These are phyloP conservation scores for Ivindomyrus marchei DNA, from an alignment of 2,113 vertebrate species.

Conservation along the genomic window DNA sequence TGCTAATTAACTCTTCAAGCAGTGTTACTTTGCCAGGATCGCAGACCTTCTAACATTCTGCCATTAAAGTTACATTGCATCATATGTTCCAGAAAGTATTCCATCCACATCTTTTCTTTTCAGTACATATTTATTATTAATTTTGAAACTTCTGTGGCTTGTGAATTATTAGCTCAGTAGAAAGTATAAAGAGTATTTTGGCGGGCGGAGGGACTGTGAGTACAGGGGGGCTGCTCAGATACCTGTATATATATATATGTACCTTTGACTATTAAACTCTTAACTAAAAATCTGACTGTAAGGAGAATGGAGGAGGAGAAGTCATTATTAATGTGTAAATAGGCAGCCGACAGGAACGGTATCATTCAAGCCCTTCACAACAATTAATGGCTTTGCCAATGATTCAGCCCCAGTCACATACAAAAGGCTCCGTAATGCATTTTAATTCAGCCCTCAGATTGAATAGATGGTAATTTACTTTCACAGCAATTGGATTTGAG, in stretches of 20 bases:
- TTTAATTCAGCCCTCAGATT: constrained; percentile 61
- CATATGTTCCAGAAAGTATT: neutral
- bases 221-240: constrained; percentile 29
- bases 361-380: constrained; percentile 37
- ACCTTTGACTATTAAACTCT: constrained; percentile 39
- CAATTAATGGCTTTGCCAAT: constrained; percentile 52
- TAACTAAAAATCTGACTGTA: constrained; percentile 28
- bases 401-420: constrained; percentile 30
- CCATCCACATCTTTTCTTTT: neutral
- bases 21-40: neutral
- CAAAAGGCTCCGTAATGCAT: constrained; percentile 44
- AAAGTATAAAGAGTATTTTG: neutral
- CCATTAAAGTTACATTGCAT: neutral
- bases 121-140: neutral
- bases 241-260: constrained; percentile 16
- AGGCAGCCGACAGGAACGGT: constrained; percentile 34
- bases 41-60: neutral
- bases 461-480: constrained; percentile 51
- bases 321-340: constrained; percentile 38
- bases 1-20: neutral
- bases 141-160: neutral
- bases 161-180: neutral
- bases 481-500: constrained; percentile 40
- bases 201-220: neutral
- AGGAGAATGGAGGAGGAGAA: constrained; percentile 34